A percentile compares a stretch with the other conserved stretches of the same genome.
Conservation (phyloP, 2,888 invertebrate genomes). For the Heterodera filipjevi region DNA sequence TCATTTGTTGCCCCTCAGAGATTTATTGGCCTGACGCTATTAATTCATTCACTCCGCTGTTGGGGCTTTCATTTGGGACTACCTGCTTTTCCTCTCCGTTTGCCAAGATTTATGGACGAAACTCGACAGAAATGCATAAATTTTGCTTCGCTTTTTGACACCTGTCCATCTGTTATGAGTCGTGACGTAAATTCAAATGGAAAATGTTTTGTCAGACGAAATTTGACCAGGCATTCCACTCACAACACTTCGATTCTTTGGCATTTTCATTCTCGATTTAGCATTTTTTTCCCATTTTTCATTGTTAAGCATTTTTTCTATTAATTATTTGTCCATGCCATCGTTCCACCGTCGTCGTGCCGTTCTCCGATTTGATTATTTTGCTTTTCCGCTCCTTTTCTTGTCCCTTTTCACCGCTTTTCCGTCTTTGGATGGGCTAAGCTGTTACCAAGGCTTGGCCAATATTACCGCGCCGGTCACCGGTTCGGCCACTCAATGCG, state of each 20-base stretch:
- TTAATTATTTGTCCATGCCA: neutral
- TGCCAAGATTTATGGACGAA: neutral
- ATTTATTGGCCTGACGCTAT: conserved; percentile 1
- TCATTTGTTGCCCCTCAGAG: neutral
- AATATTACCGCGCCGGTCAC: neutral
- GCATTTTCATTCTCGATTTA: no score
- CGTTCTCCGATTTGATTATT: neutral
- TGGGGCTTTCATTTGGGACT: neutral
- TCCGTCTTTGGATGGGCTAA: neutral
- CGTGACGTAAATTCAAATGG: neutral
- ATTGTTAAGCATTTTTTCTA: neutral
- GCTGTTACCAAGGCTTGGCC: conserved; percentile 23
- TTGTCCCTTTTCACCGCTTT: neutral
- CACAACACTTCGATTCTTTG: neutral
- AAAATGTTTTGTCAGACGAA: neutral
- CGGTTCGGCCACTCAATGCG: conserved; percentile 8
- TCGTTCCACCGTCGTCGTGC: neutral
- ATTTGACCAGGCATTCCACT: neutral
- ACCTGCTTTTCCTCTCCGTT: neutral
- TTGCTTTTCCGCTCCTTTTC: neutral
- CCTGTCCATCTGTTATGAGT: neutral
- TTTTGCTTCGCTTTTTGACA: neutral
- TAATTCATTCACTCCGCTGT: neutral
- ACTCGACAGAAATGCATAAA: neutral
- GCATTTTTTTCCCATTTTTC: neutral